Base-by-base conservation (phyloP, 2,797 vertebrate genomes). In the Bucorvus abyssinicus region DNA sequence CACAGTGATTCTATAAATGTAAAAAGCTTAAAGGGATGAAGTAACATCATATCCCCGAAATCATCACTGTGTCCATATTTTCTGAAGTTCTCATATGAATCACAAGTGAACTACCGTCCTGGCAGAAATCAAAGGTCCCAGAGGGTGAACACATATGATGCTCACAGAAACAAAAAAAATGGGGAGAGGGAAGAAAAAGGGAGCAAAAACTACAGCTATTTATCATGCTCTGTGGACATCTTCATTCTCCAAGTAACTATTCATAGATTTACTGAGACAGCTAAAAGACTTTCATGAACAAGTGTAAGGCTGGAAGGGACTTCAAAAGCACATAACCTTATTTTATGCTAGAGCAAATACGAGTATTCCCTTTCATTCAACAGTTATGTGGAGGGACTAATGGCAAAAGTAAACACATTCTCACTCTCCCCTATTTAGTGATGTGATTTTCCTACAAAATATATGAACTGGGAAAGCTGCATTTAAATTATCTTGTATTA, bases 41-140 rank as follows among this genome's bases (percentile, higher is more conserved):
- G 56, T 45, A 82, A 76, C 47, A 79, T 91, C 86, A 96, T n/a
- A 84, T 44, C 69, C 59, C 40, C 12, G 11, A 90, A 78, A 76
- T 92, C 80, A 90, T 82, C 69, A 55, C 50, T 30, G 18, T 17
- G 21, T 61, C 70, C 24, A 0, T 63, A 19, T 88, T 90, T 95
- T 94, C 92, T 95, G 83, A 86, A 73, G 55, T 49, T 89, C 47
- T 73, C n/a, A 22, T 55, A 89, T 90, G 88, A 95, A 91, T 97
- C 93, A 94, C 49, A 82, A 56, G 11, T 1, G 3, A 89, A 93
- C 95, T 97, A 92, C 94, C 14, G 29, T 95, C 44, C 74, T 93
- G 93, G 94, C 88, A 86, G 42, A 34, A 90, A 23, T 6, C n/a
- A 59, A 49, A 81, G 30, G 55, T 91, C 89, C 64, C 87, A 85